Conservation (phyloP, 2,888 invertebrate genomes). For the Conistra vaccinii region DNA sequence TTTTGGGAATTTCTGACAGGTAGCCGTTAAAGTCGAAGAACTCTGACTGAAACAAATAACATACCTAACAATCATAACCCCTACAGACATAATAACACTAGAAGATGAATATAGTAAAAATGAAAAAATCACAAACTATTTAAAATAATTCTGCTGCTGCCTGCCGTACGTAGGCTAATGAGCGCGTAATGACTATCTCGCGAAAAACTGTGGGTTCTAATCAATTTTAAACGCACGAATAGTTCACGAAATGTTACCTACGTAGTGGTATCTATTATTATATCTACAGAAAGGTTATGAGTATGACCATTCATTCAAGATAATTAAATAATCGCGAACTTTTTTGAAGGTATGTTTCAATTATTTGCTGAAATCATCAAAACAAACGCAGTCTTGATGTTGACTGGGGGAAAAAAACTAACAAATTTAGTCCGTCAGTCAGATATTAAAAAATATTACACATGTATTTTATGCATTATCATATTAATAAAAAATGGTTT, state of each 20-base stretch:
- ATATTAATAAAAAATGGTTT: too few relatives aligned
- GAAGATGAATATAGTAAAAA: neutral
- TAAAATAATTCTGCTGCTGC: neutral
- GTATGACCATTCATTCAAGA: conserved; percentile 17
- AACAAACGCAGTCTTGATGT: neutral
- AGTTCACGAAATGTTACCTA: conserved; percentile 30
- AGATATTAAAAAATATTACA: too few relatives aligned
- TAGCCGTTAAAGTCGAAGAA: neutral
- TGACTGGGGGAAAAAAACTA: too few relatives aligned
- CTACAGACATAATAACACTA: neutral
- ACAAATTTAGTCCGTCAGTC: too few relatives aligned
- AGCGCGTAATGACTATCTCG: conserved; percentile 41
- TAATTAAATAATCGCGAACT: conserved; percentile 16
- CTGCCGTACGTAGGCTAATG: conserved; percentile 15
- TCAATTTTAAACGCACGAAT: conserved; percentile 62
- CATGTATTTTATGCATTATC: too few relatives aligned
- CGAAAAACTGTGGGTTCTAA: conserved; percentile 47
- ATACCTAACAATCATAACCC: too few relatives aligned
- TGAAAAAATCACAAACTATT: neutral
- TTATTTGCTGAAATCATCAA: neutral
- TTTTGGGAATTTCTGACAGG: neutral
- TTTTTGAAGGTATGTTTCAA: neutral
- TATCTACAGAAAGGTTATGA: conserved; percentile 37
- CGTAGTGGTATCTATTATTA: conserved; percentile 24
- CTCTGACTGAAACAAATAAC: neutral